Conservation (phyloP, 2,113 vertebrate species). For the Cynocephalus volans region DNA sequence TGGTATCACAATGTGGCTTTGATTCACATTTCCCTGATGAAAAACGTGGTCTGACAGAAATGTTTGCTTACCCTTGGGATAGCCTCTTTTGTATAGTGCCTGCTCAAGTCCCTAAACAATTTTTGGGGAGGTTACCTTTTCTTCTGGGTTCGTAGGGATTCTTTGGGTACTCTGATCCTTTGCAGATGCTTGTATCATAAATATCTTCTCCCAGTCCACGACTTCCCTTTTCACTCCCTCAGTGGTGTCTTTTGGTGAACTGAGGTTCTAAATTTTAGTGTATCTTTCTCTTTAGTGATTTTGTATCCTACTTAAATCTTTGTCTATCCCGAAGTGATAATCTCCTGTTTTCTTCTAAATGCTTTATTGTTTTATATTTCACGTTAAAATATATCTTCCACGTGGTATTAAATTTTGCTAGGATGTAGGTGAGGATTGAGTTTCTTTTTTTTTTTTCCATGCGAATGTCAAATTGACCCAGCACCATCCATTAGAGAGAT, state of each 20-base stretch:
- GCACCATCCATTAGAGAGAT: not conserved
- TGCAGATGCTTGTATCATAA: not conserved
- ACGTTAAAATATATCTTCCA: not conserved
- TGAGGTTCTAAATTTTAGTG: slow-evolving; percentile 3
- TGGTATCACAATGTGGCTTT: not conserved
- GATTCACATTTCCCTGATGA: not conserved
- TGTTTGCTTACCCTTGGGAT: accelerated
- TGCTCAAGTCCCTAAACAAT: not conserved
- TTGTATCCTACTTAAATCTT: not conserved
- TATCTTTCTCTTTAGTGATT: not conserved
- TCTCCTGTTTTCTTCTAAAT: slow-evolving; percentile 11
- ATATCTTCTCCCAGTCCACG: not conserved
- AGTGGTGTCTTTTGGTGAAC: not conserved
- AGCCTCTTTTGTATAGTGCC: not conserved
- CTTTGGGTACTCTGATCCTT: not conserved
- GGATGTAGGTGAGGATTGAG: not conserved
- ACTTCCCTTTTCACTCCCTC: not conserved
- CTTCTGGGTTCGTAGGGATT: not conserved
- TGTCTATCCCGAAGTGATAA: not conserved
- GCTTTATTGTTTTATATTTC: not conserved
- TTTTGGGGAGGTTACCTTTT: not conserved
- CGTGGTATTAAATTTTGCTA: not conserved
- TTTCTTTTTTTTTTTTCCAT: not conserved
- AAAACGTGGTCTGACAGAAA: not conserved
- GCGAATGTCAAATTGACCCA: not conserved